phyloP scores from a whole-genome alignment of 2,113 vertebrate species.

The Acinonyx jubatus region DNA sequence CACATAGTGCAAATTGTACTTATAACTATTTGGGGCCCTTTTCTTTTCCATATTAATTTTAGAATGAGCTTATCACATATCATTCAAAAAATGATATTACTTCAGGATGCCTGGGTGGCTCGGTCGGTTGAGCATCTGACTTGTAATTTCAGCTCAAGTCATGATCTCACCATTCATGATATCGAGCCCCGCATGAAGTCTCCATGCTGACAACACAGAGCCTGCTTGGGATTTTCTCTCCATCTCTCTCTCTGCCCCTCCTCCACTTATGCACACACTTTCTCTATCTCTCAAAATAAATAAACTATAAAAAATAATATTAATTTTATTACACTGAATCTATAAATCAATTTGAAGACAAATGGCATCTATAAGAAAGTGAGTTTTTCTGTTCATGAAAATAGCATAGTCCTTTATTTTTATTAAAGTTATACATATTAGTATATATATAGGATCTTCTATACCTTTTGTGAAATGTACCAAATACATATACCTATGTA shows the following conservation, averaged over 20 bases:
- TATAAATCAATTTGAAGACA: neutral
- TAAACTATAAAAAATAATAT: neutral
- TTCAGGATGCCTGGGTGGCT: neutral
- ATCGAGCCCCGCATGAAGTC: too few relatives aligned
- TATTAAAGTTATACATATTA: neutral
- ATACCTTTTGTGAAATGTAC: neutral
- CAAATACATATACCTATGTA: neutral
- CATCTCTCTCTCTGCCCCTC: too few relatives aligned
- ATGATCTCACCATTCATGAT: too few relatives aligned
- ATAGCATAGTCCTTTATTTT: neutral
- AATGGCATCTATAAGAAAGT: neutral
- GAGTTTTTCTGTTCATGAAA: neutral
- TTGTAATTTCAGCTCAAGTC: too few relatives aligned
- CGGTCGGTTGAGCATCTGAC: too few relatives aligned
- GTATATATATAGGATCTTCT: neutral
- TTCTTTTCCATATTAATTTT: neutral
- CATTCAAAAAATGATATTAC: neutral
- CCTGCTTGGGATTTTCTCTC: too few relatives aligned
- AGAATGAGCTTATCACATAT: neutral
- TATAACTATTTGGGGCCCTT: neutral
- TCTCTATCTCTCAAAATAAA: too few relatives aligned
- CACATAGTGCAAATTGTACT: neutral
- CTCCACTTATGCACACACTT: too few relatives aligned
- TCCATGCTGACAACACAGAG: too few relatives aligned
- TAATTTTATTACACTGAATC: neutral